Evolutionary conservation across 1,140 invertebrate species (phyloP), one percentile per base, ranked within the genome.

Genomic region (Apis laboriosa): DNA sequence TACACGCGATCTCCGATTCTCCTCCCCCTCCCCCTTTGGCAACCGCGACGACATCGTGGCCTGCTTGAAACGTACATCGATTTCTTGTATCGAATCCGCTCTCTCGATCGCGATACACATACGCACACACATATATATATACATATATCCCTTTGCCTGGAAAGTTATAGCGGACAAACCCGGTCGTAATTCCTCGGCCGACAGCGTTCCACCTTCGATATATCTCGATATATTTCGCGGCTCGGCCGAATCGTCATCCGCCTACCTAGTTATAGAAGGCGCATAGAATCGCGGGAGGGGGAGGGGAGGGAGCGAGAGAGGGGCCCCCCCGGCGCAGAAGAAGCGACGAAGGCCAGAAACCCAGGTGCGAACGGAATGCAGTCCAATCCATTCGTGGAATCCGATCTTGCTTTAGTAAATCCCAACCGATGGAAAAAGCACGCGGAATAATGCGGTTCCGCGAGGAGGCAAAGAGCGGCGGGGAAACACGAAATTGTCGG

Each of bases 361-460:
- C 90, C 92, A 94, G 92, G 93, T 93, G 93, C 93, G 93, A 93
- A 94, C 89, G 92, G 93, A 94, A 94, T 93, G 92, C 92, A 68
- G 92, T 93, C 91, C 92, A 93, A 93, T 93, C 91, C 93, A 91
- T 94, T 94, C 91, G 90, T 88, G 92, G 93, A 94, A 94, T 93
- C 88, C 87, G 90, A 91, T 91, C 86, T 91, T 89, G 87, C 90
- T 90, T 91, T 90, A 90, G 90, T 91, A 91, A 92, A 93, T 91
- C 92, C 90, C 84, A 89, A 81, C 73, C 56, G 72, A 82, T 83
- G 91, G 91, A 93, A 93, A 93, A 93, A 93, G 92, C 83, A 86
- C 91, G 87, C 88, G 88, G 90, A 92, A 92, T 92, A 90, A 92
- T 90, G 89, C 89, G 79, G 85, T 55, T 64, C 76, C 83, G 79